These are phyloP conservation scores for Camponotus vicinus DNA, from an alignment of 1,140 invertebrate species.

Conservation along the genomic window DNA sequence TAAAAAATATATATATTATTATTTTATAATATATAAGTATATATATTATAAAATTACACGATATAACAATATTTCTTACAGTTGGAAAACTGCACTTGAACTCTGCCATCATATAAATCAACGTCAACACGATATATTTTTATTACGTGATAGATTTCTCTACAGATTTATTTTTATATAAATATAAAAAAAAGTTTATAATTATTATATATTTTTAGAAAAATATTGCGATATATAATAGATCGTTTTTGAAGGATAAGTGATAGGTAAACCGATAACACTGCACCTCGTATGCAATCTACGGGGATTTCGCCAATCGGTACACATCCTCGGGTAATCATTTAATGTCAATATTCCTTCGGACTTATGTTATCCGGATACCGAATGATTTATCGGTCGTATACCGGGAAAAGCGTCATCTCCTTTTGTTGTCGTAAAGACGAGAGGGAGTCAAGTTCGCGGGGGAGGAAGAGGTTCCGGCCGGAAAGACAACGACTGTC, in stretches of 20 bases:
- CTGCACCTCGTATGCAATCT: not conserved
- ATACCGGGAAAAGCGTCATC: slow-evolving; percentile 43
- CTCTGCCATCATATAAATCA: slow-evolving; percentile 25
- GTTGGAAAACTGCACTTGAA: not conserved
- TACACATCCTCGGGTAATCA: slow-evolving; percentile 25
- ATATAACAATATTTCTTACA: slow-evolving; percentile 17
- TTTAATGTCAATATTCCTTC: slow-evolving; percentile 40
- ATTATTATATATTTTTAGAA: not conserved
- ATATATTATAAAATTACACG: not conserved
- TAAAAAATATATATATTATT: too few species aligned
- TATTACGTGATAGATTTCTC: not conserved
- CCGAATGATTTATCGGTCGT: slow-evolving; percentile 52
- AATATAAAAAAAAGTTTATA: not conserved
- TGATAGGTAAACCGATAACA: slow-evolving; percentile 11
- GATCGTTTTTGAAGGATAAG: not conserved
- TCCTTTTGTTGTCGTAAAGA: slow-evolving; percentile 14
- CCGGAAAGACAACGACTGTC: slow-evolving; percentile 22
- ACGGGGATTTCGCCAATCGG: slow-evolving; percentile 25
- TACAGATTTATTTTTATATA: not conserved
- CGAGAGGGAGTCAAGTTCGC: not conserved
- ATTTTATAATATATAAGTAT: too few species aligned
- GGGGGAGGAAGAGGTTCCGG: not conserved
- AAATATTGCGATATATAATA: not conserved
- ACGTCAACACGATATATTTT: not conserved
- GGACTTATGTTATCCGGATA: slow-evolving; percentile 8